These are phyloP conservation scores for Pinctada fucata DNA, from an alignment of 2,888 invertebrate species.

Conservation along the genomic window DNA sequence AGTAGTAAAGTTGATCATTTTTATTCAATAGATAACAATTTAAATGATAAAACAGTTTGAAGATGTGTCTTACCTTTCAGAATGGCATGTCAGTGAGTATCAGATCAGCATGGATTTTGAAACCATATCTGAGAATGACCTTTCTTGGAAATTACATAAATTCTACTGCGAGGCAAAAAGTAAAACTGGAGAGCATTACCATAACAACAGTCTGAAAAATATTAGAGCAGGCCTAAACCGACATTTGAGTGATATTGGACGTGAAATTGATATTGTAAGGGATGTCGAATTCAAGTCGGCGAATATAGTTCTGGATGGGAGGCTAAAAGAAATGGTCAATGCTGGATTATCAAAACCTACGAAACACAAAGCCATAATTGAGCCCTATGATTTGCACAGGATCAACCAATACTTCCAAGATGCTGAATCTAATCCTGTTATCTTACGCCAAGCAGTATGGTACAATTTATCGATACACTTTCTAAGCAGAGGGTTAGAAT, in stretches of 20 bases:
- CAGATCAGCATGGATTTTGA: no score
- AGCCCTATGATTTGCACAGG: not conserved
- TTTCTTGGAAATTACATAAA: no score
- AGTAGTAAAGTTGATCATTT: no score
- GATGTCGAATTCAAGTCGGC: not conserved
- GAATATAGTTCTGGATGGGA: not conserved
- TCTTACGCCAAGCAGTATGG: constrained; percentile 1
- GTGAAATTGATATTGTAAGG: not conserved
- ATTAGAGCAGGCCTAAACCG: not conserved
- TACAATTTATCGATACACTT: not conserved
- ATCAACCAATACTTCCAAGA: no score
- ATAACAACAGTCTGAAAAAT: not conserved
- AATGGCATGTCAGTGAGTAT: no score
- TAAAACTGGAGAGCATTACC: no score
- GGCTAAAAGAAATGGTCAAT: not conserved
- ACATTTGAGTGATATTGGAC: not conserved
- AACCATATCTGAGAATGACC: no score
- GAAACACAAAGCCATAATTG: not conserved
- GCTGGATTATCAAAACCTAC: not conserved
- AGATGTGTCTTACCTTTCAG: no score
- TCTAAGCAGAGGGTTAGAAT: not conserved
- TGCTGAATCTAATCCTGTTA: not conserved
- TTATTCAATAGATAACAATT: no score
- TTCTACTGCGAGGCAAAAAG: no score
- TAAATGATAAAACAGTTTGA: no score